Conservation (phyloP, 2,888 invertebrate species). For the Leucoptera coffeella region DNA sequence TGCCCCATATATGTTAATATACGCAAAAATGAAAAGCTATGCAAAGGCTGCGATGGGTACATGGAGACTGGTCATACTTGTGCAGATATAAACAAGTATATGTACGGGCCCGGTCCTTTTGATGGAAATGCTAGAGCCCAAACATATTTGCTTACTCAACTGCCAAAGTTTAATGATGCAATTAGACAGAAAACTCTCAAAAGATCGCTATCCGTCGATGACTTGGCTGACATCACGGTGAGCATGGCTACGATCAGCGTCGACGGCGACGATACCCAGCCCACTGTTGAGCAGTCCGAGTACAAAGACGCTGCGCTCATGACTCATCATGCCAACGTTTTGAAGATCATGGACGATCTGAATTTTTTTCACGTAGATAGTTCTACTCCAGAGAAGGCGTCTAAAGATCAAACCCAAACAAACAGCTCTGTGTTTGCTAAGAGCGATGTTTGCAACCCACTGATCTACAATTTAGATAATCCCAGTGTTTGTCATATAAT, state of each 20-base stretch:
- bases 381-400: no score
- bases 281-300: no score
- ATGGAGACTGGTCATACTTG: not conserved
- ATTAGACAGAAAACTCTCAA: not conserved
- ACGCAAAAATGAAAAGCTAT: slow-evolving; percentile 8
- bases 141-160: no score
- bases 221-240: not conserved
- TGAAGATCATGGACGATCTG: no score
- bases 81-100: not conserved
- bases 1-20: slow-evolving; percentile 14
- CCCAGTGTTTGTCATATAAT: no score
- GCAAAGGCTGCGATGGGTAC: slow-evolving; percentile 1
- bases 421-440: no score
- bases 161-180: no score
- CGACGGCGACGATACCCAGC: not conserved
- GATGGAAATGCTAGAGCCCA: no score
- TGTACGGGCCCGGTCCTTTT: not conserved
- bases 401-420: not conserved
- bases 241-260: not conserved
- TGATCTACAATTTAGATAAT: not conserved
- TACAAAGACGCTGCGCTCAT: not conserved
- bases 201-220: not conserved
- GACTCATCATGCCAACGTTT: no score
- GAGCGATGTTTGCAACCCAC: not conserved
- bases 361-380: no score